Conservation (phyloP, 2,888 invertebrate species). For the Oscheius onirici region DNA sequence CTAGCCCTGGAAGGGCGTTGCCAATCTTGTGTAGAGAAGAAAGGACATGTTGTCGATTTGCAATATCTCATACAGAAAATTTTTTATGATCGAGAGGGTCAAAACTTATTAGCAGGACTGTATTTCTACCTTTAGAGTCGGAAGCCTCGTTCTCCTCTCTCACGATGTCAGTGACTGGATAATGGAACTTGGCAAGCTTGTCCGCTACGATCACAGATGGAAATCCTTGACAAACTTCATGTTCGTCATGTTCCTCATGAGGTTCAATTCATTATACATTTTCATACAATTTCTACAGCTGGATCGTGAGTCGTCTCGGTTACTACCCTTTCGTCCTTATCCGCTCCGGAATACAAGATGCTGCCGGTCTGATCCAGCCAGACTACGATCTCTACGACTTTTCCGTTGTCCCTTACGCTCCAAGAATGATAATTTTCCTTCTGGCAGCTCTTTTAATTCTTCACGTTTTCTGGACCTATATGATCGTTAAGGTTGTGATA, state of each 20-base stretch:
- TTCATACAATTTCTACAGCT: conserved; percentile 42
- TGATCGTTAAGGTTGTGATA: conserved; percentile 54
- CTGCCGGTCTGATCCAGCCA: conserved; percentile 63
- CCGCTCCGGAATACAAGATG: conserved; percentile 61
- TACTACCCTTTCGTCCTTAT: conserved; percentile 66
- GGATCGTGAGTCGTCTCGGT: conserved; percentile 62
- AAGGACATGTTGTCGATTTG: too few species aligned
- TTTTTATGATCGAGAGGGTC: too few species aligned
- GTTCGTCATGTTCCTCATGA: conserved; percentile 61
- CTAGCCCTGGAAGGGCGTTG: too few species aligned
- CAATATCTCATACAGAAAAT: too few species aligned
- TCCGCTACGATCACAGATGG: conserved; percentile 58
- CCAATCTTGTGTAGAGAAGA: too few species aligned
- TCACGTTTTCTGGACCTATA: conserved; percentile 68
- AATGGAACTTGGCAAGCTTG: conserved; percentile 72
- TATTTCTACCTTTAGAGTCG: conserved; percentile 63
- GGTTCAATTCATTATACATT: conserved; percentile 39
- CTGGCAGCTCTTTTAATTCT: conserved; percentile 58
- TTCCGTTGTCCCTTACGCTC: conserved; percentile 60
- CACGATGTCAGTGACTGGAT: conserved; percentile 74
- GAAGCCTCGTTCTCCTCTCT: conserved; percentile 72
- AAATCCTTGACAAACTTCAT: conserved; percentile 54
- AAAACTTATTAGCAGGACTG: too few species aligned
- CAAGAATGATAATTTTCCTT: conserved; percentile 61
- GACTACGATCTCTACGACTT: conserved; percentile 60